Evolutionary conservation across 2,113 vertebrate genomes (phyloP), one percentile per base, ranked within the genome.

Genomic region (Amazona vittata): DNA sequence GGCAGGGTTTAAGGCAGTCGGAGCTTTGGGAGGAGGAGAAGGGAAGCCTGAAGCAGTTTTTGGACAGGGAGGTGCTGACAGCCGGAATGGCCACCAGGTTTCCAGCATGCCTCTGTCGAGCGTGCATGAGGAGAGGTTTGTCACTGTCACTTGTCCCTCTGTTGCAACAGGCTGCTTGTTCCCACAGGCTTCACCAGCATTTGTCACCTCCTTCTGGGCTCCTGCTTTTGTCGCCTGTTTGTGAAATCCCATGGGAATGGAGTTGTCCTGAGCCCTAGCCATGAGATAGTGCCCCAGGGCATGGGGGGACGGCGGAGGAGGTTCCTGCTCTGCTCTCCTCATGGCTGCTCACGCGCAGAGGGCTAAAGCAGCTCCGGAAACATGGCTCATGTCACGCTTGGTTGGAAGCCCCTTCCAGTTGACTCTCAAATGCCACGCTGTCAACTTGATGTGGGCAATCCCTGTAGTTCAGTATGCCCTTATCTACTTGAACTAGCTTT

Each of bases 381-480:
- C 10, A 2, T 20, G 5, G 5, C 52, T 65, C 44, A n/a, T 0
- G 0, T 33, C 0, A 0, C 1, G 4, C 20, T 69, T 77, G 76
- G 10, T 75, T 68, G 25, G 81, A 67, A 75, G 65, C 25, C 39
- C 15, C 59, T 82, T 71, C 39, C 57, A 60, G 33, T 2, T 33
- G 74, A 63, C 74, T 80, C 87, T 62, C 47, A 67, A 41, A 71
- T 35, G 3, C 29, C 55, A 63, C 0, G 1, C 35, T 59, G 37
- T 44, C 59, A 63, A 15, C 44, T 20, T 8, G 25, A 33, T 43
- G 31, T 75, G 60, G 46, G 50, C 43, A 59, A 63, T 13, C 26
- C 49, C 33, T 12, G 9, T 13, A 31, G 37, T 43, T 18, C 77
- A 35, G 33, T 78, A 46, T 59, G 64, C 50, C 63, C 11, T 3